A percentile compares a stretch with the other conserved stretches of the same genome.
phyloP scores from a whole-genome alignment of 1,140 invertebrate species.

The Ceratoteleas bidentatus region DNA sequence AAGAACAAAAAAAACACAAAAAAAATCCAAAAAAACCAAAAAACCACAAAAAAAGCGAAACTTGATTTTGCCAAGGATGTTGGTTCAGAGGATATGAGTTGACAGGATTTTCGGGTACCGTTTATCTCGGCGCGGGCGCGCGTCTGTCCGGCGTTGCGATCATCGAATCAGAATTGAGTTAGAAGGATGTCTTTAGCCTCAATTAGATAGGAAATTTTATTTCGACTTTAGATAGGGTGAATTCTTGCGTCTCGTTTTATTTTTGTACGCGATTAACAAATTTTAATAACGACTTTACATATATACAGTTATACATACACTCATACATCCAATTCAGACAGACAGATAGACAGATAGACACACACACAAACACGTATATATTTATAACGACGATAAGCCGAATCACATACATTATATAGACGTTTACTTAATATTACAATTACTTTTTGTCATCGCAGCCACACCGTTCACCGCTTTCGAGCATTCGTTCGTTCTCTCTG shows the following conservation, averaged over 20 bases:
- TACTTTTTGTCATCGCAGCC: constrained; percentile 44
- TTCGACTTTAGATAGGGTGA: constrained; percentile 78
- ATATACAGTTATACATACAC: no score
- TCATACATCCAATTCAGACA: no score
- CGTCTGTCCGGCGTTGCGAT: constrained; percentile 60
- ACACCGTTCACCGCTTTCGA: constrained; percentile 14
- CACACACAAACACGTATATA: constrained; percentile 70
- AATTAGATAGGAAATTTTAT: constrained; percentile 81
- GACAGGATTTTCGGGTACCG: not conserved
- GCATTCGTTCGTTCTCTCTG: no score
- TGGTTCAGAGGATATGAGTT: not conserved
- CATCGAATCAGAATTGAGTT: constrained; percentile 74
- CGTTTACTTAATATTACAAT: constrained; percentile 71
- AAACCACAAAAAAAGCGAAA: constrained; percentile 12
- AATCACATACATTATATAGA: constrained; percentile 64
- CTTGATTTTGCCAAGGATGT: not conserved
- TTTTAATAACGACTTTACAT: constrained; percentile 66
- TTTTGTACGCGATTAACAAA: constrained; percentile 77
- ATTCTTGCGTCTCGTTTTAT: constrained; percentile 78
- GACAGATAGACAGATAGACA: no score
- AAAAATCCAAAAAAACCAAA: not conserved
- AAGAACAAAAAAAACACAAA: constrained; percentile 17
- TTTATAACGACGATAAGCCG: constrained; percentile 68
- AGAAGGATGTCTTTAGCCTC: constrained; percentile 73
- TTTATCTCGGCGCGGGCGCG: constrained; percentile 35